Conservation (phyloP, 2,113 vertebrate genomes). For the Taxidea taxus region DNA sequence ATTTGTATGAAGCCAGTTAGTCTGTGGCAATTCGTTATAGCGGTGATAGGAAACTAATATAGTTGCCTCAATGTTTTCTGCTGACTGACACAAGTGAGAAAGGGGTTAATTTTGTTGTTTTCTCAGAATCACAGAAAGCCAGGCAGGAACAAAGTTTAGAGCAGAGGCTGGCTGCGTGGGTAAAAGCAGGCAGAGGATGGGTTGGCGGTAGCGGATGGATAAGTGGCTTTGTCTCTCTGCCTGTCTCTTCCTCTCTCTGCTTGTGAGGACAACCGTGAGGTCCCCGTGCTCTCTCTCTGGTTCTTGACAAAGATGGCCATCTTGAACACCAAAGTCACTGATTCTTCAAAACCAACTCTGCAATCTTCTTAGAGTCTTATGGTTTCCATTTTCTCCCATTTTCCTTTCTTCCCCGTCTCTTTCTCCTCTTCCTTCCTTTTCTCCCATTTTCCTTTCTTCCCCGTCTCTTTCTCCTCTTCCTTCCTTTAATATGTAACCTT, state of each 20-base stretch:
- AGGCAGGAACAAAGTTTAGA: not conserved
- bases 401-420: not conserved
- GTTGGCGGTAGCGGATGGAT: not conserved
- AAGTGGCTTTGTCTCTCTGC: not conserved
- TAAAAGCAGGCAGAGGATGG: not conserved
- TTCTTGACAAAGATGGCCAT: not conserved
- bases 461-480: too few species aligned
- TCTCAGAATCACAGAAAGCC: not conserved
- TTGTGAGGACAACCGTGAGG: not conserved
- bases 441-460: too few species aligned
- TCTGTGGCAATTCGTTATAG: not conserved
- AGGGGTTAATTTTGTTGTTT: not conserved
- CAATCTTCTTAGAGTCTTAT: not conserved
- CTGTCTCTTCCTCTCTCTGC: not conserved
- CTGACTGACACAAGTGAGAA: not conserved
- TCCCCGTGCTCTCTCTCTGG: too few species aligned
- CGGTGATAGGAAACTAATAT: not conserved
- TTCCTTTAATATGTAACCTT: not conserved
- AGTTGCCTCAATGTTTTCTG: not conserved
- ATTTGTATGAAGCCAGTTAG: not conserved
- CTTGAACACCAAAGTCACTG: not conserved
- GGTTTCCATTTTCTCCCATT: not conserved
- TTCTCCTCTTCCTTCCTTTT: not conserved
- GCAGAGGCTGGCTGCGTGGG: rapidly evolving
- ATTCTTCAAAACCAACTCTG: not conserved